These are phyloP conservation scores for Tethya wilhelma DNA, from an alignment of 37 sponge, comb jelly and placozoan species.

Conservation along the genomic window DNA sequence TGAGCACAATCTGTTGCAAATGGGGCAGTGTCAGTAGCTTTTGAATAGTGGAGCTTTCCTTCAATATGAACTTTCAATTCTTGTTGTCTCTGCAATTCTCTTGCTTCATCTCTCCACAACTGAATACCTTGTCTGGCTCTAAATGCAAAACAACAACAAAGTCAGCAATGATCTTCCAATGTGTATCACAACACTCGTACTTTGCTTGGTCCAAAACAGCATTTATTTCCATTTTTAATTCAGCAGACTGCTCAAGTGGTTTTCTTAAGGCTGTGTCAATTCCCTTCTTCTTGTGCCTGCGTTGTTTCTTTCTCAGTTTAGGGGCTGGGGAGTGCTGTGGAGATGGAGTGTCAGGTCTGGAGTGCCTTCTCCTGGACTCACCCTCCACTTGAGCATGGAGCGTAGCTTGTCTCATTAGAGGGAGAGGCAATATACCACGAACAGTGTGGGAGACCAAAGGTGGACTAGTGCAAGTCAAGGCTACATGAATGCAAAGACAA, in stretches of 20 bases:
- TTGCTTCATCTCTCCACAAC: slow-evolving; percentile 62
- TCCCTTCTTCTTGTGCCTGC: not conserved
- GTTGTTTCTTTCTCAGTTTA: not conserved
- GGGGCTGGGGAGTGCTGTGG: not conserved
- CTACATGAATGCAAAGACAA: no score
- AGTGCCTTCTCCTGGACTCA: not conserved
- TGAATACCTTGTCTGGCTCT: slow-evolving; percentile 56
- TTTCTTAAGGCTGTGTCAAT: no score
- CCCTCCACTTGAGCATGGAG: not conserved
- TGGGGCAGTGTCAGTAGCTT: slow-evolving; percentile 24
- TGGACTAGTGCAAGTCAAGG: no score
- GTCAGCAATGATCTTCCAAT: not conserved
- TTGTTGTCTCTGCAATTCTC: slow-evolving; percentile 39
- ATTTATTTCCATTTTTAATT: slow-evolving; percentile 15
- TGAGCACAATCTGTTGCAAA: slow-evolving; percentile 22
- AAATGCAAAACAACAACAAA: not conserved
- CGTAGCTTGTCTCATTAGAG: slow-evolving; percentile 15
- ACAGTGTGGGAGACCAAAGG: not conserved
- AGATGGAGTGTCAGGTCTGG: not conserved
- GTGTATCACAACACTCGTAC: not conserved
- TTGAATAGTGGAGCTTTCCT: not conserved
- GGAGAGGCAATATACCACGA: not conserved
- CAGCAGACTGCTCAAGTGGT: no score
- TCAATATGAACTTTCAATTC: not conserved
- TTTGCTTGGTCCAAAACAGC: slow-evolving; percentile 35